Evolutionary conservation across 2,888 invertebrate genomes (phyloP).

Genomic region (Lasioglossum calceatum): DNA sequence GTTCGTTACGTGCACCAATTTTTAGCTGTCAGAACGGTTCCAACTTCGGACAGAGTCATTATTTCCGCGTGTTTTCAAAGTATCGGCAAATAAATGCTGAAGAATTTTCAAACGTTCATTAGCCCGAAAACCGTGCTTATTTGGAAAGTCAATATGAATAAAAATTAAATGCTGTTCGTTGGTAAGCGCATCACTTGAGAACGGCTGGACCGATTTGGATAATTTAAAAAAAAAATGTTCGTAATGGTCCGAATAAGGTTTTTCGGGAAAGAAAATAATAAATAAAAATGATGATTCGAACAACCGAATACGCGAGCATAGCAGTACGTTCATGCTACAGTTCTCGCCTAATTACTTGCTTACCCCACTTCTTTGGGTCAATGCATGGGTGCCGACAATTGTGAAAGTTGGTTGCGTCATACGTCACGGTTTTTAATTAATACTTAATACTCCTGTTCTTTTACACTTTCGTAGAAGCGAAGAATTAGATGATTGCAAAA

Average conservation of each 20-base stretch:
- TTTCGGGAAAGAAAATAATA: background rate
- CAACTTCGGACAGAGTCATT: background rate
- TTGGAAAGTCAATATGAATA: no score
- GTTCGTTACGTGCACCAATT: background rate
- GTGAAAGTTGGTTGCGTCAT: background rate
- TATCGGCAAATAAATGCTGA: background rate
- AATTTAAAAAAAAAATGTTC: no score
- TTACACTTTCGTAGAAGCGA: background rate
- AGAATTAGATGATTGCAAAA: background rate
- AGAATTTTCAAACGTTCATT: background rate
- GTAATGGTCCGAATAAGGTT: no score
- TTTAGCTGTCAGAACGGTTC: background rate
- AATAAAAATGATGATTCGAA: background rate
- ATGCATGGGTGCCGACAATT: background rate
- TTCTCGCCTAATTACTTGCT: background rate
- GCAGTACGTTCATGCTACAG: background rate
- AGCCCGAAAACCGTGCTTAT: background rate
- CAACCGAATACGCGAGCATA: background rate
- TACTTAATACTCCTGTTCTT: background rate
- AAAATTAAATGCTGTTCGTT: no score
- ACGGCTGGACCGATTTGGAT: no score
- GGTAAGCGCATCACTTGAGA: no score
- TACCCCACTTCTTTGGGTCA: background rate
- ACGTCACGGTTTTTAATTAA: conserved; percentile 1
- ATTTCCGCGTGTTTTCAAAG: background rate